phyloP scores from a whole-genome alignment of 2,888 invertebrate species.

The Acrocyrtus sp. region DNA sequence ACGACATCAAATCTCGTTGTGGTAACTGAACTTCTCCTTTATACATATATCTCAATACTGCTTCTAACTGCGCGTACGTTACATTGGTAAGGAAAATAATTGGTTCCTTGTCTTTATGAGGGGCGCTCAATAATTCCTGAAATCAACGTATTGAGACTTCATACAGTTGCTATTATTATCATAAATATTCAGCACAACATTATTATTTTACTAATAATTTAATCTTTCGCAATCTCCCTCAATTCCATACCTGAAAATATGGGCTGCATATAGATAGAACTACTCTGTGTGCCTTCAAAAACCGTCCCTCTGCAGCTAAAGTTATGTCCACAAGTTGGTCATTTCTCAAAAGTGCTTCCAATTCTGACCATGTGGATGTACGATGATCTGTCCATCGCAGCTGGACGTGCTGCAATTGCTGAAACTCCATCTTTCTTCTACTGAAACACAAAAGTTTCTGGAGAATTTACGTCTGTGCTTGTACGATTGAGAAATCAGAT shows the following conservation, averaged over 20 bases:
- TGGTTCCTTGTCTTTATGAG: constrained; percentile 41
- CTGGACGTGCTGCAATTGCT: constrained; percentile 41
- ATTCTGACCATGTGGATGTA: constrained; percentile 37
- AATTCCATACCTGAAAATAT: constrained; percentile 34
- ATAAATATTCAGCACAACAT: too few relatives aligned
- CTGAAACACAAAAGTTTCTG: background rate
- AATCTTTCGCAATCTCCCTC: background rate
- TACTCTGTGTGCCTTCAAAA: constrained; percentile 35
- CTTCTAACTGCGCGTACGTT: constrained; percentile 32
- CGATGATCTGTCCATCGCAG: constrained; percentile 39
- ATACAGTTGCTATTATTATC: too few relatives aligned
- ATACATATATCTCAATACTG: constrained; percentile 39
- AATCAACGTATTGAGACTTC: too few relatives aligned
- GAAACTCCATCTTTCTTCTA: constrained; percentile 38
- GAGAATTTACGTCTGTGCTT: background rate
- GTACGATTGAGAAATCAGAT: background rate
- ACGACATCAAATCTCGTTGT: constrained; percentile 41
- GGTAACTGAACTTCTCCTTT: constrained; percentile 47
- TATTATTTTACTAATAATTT: too few relatives aligned
- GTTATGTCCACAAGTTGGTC: constrained; percentile 40
- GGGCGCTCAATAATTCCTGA: constrained; percentile 29
- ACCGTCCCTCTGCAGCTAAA: constrained; percentile 31
- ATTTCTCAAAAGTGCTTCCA: constrained; percentile 32
- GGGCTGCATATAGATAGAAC: constrained; percentile 37
- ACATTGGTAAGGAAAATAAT: constrained; percentile 40